phyloP scores from a whole-genome alignment of 1,140 invertebrate genomes.

The Achatina immaculata region DNA sequence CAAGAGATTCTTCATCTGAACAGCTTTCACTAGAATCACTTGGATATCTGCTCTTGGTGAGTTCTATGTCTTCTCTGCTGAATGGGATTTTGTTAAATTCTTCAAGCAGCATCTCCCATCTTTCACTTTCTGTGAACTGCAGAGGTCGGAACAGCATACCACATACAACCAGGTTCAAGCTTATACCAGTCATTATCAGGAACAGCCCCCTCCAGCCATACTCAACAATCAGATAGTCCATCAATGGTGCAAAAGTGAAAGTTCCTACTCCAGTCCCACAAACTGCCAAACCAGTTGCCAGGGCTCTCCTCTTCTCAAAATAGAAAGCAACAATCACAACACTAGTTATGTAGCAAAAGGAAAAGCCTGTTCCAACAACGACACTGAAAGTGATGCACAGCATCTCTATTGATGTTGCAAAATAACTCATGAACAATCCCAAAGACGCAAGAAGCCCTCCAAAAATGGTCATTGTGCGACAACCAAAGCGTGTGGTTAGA shows the following conservation, averaged over 20 bases:
- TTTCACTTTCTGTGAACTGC: slow-evolving; percentile 63
- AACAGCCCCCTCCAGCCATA: slow-evolving; percentile 75
- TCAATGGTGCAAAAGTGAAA: slow-evolving; percentile 66
- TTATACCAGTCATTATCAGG: slow-evolving; percentile 84
- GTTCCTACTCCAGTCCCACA: slow-evolving; percentile 70
- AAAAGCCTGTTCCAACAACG: slow-evolving; percentile 87
- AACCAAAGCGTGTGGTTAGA: slow-evolving; percentile 87
- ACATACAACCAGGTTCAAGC: slow-evolving; percentile 84
- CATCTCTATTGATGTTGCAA: slow-evolving; percentile 70
- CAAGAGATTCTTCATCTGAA: slow-evolving; percentile 34
- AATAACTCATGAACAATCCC: slow-evolving; percentile 87
- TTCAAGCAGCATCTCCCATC: slow-evolving; percentile 52
- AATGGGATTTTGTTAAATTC: slow-evolving; percentile 60
- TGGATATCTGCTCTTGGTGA: slow-evolving; percentile 31
- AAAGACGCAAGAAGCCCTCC: slow-evolving; percentile 80
- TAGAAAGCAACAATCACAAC: slow-evolving; percentile 84
- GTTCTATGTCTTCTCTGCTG: slow-evolving; percentile 38
- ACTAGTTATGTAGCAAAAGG: slow-evolving; percentile 85
- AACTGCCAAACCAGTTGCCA: slow-evolving; percentile 89
- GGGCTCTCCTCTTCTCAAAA: slow-evolving; percentile 89
- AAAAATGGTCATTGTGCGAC: slow-evolving; percentile 81
- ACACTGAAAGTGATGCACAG: slow-evolving; percentile 89
- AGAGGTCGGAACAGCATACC: slow-evolving; percentile 86
- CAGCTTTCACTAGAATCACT: slow-evolving; percentile 41
- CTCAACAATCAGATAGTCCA: slow-evolving; percentile 61